A percentile compares a stretch with the other conserved stretches of the same genome.
phyloP scores from a whole-genome alignment of 2,797 vertebrate species.

The Denticeps clupeoides region DNA sequence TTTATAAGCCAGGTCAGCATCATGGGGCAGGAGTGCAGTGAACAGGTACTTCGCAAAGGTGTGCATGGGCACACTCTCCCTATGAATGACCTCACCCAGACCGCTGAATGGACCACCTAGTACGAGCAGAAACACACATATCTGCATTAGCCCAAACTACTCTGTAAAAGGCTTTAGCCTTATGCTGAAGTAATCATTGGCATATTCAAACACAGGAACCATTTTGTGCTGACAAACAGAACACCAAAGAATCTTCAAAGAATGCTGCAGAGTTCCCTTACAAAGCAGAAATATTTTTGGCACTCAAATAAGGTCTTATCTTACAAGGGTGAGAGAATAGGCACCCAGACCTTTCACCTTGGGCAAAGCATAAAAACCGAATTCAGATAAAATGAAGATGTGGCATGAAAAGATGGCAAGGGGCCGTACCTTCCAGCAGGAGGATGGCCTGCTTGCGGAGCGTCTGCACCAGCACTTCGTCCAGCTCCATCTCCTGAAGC shows the following conservation, averaged over 20 bases:
- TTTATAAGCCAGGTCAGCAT: conserved; percentile 91
- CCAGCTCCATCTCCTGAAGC: conserved; percentile 88
- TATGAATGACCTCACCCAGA: conserved; percentile 90
- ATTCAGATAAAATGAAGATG: no score
- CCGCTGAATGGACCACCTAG: conserved; percentile 92
- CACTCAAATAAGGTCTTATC: no score
- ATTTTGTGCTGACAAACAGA: not conserved
- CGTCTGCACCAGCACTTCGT: conserved; percentile 79
- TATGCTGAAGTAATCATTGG: no score
- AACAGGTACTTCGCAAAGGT: conserved; percentile 98
- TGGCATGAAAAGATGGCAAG: no score
- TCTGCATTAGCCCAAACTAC: no score
- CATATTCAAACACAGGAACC: not conserved
- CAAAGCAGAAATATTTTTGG: no score
- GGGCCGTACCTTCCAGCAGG: conserved; percentile 76
- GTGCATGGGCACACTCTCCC: conserved; percentile 97
- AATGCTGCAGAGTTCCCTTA: no score
- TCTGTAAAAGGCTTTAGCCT: no score
- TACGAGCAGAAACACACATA: conserved; percentile 4
- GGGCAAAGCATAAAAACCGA: no score
- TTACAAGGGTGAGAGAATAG: no score
- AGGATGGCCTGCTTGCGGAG: conserved; percentile 85
- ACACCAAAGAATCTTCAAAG: no score
- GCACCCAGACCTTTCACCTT: no score
- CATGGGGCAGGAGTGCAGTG: conserved; percentile 85